phyloP scores from a whole-genome alignment of 2,113 vertebrate species.

The Melanocharis versteri region DNA sequence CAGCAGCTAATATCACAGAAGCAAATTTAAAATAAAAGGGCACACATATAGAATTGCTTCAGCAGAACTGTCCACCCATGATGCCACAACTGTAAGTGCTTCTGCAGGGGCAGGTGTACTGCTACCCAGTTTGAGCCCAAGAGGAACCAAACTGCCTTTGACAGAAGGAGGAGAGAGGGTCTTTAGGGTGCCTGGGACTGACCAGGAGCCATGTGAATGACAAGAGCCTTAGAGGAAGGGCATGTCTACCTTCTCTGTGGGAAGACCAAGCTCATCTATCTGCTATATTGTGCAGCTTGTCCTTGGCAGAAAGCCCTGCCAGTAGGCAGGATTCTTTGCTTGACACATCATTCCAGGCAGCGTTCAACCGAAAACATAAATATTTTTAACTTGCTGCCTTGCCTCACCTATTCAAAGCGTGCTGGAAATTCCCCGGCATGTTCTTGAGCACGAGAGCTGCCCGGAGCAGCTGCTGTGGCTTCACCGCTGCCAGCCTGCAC shows the following conservation, averaged over 20 bases:
- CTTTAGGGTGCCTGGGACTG: background rate
- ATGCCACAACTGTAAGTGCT: background rate
- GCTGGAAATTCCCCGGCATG: background rate
- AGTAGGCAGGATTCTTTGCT: background rate
- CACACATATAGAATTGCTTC: rapidly evolving
- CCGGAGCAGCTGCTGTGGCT: background rate
- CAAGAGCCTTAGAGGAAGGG: background rate
- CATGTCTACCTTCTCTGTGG: background rate
- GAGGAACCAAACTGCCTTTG: background rate
- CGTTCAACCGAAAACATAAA: background rate
- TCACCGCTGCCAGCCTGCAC: background rate
- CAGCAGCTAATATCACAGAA: background rate
- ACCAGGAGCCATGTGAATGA: background rate
- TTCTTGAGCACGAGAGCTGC: background rate
- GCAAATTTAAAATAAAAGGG: background rate
- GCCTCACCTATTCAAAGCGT: background rate
- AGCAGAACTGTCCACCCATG: background rate
- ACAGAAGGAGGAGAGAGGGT: background rate
- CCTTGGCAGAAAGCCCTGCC: background rate
- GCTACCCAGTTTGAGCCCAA: rapidly evolving
- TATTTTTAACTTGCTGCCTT: background rate
- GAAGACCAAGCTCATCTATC: background rate
- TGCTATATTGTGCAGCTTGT: background rate
- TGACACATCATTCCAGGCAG: background rate
- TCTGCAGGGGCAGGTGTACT: background rate